Evolutionary conservation across 2,113 vertebrate genomes (phyloP), one percentile per base, ranked within the genome.

Genomic region (Gasterosteus nipponicus): DNA sequence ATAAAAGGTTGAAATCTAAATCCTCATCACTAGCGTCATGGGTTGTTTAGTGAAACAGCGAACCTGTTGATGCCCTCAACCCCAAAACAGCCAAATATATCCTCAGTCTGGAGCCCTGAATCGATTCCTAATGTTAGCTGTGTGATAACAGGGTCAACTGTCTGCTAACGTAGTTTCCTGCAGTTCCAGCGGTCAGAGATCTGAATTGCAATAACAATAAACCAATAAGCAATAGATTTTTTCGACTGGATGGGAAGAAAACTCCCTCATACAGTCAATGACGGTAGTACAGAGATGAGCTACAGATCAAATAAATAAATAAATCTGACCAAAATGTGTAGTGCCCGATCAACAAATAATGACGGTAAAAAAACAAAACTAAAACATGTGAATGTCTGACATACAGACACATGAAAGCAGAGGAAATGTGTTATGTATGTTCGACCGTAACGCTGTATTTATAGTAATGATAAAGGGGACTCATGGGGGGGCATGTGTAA

Each of bases 391-490:
- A 19, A 44, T 26, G 35, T 2, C 33, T 51, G 18, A 44, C 15
- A 26, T 26, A 26, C 22, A 26, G 22, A 26, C 22, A 26, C 22
- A 26, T 26, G 22, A 26, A 26, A 26, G 22, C 22, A 26, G 22
- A 26, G 22, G 22, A 26, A 26, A 26, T 26, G 22, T 26, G 22
- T 26, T 26, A 26, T 26, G 22, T 26, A 26, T 26, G 22, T 26
- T 26, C 22, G 22, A 26, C 22, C 22, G 22, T 26, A 26, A 26
- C 22, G 22, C 22, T 66, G 10, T 56, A 35, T 65, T 57, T 87
- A 77, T 85, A 78, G 63, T 90, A 85, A 89, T 81, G 73, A 90
- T 79, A 69, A 75, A 35, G 41, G 22, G 69, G 76, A 80, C 77
- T 85, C 78, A 83, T 85, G 74, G 73, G 35, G 35, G 22, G 33